phyloP scores from a whole-genome alignment of 2,888 invertebrate genomes.

The Mythimna impura region DNA sequence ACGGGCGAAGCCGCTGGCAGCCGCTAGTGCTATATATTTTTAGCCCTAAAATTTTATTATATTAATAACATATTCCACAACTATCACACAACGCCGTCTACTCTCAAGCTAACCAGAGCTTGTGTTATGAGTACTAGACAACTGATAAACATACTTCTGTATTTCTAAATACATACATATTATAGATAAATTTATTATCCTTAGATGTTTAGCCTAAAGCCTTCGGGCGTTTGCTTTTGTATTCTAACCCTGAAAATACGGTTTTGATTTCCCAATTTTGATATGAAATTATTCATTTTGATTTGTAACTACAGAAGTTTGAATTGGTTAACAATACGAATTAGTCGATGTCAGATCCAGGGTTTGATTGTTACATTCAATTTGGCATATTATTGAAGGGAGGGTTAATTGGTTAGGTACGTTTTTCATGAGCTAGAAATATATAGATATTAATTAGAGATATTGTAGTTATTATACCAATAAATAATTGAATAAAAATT shows the following conservation, averaged over 20 bases:
- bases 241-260: not conserved
- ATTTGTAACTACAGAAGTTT: conserved; percentile 20
- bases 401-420: not conserved
- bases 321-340: conserved; percentile 26
- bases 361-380: not conserved
- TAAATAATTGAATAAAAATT: too few species aligned
- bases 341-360: conserved; percentile 16
- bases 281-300: conserved; percentile 11
- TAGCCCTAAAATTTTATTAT: too few species aligned
- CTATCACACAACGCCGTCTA: too few species aligned
- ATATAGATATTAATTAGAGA: not conserved
- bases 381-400: conserved; percentile 5
- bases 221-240: not conserved
- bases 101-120: too few species aligned
- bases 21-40: too few species aligned
- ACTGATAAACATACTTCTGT: too few species aligned
- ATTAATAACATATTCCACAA: too few species aligned
- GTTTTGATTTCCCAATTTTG: not conserved
- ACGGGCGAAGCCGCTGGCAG: too few species aligned
- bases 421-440: not conserved
- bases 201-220: not conserved
- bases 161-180: too few species aligned
- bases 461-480: not conserved
- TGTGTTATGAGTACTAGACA: too few species aligned
- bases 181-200: not conserved